Base-by-base conservation (phyloP, 1,140 invertebrate genomes). In the Aphidius ervi region DNA sequence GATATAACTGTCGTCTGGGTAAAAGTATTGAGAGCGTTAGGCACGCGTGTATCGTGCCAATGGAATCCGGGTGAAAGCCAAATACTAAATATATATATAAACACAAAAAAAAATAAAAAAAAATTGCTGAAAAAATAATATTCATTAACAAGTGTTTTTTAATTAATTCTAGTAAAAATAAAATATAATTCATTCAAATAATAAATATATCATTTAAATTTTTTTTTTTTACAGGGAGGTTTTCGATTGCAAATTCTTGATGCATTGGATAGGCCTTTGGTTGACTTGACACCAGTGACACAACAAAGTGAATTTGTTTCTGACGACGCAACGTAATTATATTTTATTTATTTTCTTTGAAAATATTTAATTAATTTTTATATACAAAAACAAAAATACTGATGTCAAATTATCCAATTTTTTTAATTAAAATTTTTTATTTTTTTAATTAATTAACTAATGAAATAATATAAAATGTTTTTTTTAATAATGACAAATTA, bases 161-260 rank as follows among this genome's bases (percentile, higher is more conserved):
- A 16, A 16, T 16, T 16, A 16, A 16, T 16, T 16, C 16, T 16
- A 16, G 16, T 16, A 16, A 16, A 16, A 16, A 16, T 16, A 16
- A 16, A 16, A 16, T 16, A 16, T 16, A 16, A 16, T 16, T 16
- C 16, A 16, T 16, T 16, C 16, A 16, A 16, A 6, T 9, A 20
- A 31, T 50, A 8, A 59, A 43, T 52, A 37, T 31, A 39, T 52
- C 9, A 23, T 39, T 52, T 9, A 54, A 52, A 9, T 7, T 4
- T 47, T 52, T 4, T 47, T 52, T 61, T 62, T 10, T 72, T 74
- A 84, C 76, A 95, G 92, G 93, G 93, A 65, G 93, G 93, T 37
- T 95, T 89, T 73, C 88, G 87, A 70, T 75, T 96, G 53, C 90
- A 94, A 78, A 82, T 96, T 56, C 77, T 96, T 62, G 91, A 95